Evolutionary conservation across 2,888 invertebrate species (phyloP).

Genomic region (Hypolimnas misippus): DNA sequence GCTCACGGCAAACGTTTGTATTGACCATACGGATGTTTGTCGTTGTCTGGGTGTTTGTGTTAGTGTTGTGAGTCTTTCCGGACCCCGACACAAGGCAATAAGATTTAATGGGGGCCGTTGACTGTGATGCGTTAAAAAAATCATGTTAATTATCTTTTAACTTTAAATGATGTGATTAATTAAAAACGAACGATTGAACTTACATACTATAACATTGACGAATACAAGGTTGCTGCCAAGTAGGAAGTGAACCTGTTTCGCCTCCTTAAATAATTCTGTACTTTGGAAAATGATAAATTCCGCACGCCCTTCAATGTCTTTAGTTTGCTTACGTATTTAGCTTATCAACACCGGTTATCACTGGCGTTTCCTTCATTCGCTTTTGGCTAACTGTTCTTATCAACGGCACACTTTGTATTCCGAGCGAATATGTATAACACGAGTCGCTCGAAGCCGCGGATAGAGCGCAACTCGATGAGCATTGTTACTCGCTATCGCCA

Average conservation of each 20-base stretch:
- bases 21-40: no score
- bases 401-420: slow-evolving; percentile 45
- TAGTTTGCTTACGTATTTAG: slow-evolving; percentile 38
- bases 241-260: slow-evolving; percentile 31
- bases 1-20: no score
- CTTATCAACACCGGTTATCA: slow-evolving; percentile 49
- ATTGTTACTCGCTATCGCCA: slow-evolving; percentile 56
- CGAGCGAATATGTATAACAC: slow-evolving; percentile 14
- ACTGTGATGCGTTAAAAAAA: no score
- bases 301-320: slow-evolving; percentile 31
- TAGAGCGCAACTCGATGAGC: slow-evolving; percentile 52
- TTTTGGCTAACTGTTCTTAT: slow-evolving; percentile 51
- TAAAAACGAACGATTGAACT: slow-evolving; percentile 8
- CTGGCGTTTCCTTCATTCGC: slow-evolving; percentile 53
- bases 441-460: not conserved
- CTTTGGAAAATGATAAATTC: slow-evolving; percentile 23
- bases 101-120: no score
- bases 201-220: slow-evolving; percentile 18
- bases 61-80: no score
- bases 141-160: no score
- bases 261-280: slow-evolving; percentile 10
- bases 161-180: no score
- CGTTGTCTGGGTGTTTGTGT: no score
- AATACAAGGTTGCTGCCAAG: slow-evolving; percentile 27
- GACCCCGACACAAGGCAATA: no score